Conservation (phyloP, 2,797 vertebrate genomes). For the Malurus leucopterus region DNA sequence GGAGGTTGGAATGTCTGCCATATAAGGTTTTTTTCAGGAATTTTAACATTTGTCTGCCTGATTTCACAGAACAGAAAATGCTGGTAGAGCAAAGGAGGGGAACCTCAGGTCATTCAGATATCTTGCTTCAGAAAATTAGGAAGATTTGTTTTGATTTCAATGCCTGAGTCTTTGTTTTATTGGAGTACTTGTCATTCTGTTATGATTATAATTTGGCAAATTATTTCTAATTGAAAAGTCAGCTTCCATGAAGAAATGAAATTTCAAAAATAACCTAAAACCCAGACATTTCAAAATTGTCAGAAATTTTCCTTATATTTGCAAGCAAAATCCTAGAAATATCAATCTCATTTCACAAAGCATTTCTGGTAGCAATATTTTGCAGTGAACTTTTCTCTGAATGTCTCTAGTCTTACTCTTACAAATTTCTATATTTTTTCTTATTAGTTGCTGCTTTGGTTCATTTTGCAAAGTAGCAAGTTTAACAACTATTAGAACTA, state of each 20-base stretch:
- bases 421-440: neutral
- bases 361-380: neutral
- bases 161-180: conserved; percentile 25
- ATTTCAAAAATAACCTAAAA: neutral
- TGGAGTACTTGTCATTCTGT: conserved; percentile 38
- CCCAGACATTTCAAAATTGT: neutral
- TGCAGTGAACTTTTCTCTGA: neutral
- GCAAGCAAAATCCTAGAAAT: neutral
- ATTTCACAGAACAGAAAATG: neutral
- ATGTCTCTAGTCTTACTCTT: neutral
- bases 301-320: neutral
- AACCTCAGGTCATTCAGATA: conserved; percentile 6
- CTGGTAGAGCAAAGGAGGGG: neutral
- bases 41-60: neutral
- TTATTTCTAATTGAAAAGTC: conserved; percentile 35
- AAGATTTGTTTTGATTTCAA: conserved; percentile 39
- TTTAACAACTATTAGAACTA: neutral
- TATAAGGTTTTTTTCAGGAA: neutral
- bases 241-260: neutral
- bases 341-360: neutral
- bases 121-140: conserved; percentile 30
- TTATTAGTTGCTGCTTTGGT: neutral
- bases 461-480: neutral
- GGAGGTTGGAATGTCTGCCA: neutral
- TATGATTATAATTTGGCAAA: conserved; percentile 39